Percentiles rank a stretch among this genome's conserved stretches.
These are phyloP conservation scores for Parelbella ahira DNA, from an alignment of 2,888 invertebrate species.

Conservation along the genomic window DNA sequence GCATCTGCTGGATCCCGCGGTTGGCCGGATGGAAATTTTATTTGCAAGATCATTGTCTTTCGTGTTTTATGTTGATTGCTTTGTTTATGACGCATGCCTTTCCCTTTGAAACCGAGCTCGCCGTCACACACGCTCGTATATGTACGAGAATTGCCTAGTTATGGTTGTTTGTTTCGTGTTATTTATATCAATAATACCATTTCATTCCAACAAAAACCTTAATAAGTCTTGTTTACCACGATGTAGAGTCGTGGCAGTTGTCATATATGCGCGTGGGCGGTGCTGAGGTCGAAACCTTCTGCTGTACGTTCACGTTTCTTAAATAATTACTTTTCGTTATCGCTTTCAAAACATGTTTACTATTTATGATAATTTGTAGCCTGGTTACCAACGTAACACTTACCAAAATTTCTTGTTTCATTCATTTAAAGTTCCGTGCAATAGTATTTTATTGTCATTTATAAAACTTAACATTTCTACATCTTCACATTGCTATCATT, in stretches of 20 bases:
- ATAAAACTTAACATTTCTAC: too few relatives aligned
- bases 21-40: slow-evolving; percentile 52
- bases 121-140: neutral
- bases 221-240: slow-evolving; percentile 20
- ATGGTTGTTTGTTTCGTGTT: slow-evolving; percentile 7
- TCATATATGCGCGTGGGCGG: slow-evolving; percentile 41
- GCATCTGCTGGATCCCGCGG: slow-evolving; percentile 59
- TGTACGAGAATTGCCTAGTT: neutral
- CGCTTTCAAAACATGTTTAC: slow-evolving; percentile 24
- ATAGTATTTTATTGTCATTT: too few relatives aligned
- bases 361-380: slow-evolving; percentile 24
- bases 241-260: slow-evolving; percentile 18
- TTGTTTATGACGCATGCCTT: slow-evolving; percentile 30
- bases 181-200: slow-evolving; percentile 10
- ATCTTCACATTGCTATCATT: neutral
- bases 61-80: slow-evolving; percentile 46
- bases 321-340: slow-evolving; percentile 26
- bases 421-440: too few relatives aligned
- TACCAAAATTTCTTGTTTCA: too few relatives aligned
- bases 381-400: too few relatives aligned
- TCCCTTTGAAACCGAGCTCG: neutral
- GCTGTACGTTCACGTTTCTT: slow-evolving; percentile 27
- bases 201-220: slow-evolving; percentile 23
- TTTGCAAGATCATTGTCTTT: slow-evolving; percentile 59
- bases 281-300: slow-evolving; percentile 41